A percentile compares a stretch with the other conserved stretches of the same genome.
These are phyloP conservation scores for Gastracanthus pulcherrimus DNA, from an alignment of 2,888 invertebrate species.

Conservation along the genomic window DNA sequence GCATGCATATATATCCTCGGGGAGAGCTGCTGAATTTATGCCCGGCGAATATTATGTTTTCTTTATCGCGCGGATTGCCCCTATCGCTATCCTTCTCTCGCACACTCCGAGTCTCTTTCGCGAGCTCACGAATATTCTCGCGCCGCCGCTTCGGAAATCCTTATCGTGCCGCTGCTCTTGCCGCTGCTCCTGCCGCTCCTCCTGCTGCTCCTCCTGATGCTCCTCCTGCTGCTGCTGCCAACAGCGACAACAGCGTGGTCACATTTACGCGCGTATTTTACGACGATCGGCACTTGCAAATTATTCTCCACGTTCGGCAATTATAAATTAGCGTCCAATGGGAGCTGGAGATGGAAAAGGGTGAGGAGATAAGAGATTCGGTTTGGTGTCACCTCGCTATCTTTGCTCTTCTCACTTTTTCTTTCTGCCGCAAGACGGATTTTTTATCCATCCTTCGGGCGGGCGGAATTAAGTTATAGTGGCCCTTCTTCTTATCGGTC, in stretches of 20 bases:
- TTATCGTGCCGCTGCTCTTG: neutral
- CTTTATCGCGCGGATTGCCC: constrained; percentile 34
- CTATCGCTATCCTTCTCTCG: neutral
- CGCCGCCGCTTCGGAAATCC: neutral
- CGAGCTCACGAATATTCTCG: no score
- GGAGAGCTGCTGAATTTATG: constrained; percentile 21
- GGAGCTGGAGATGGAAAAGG: no score
- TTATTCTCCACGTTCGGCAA: neutral
- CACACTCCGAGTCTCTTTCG: neutral
- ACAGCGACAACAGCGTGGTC: no score
- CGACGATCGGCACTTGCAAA: neutral
- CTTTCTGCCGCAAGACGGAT: neutral
- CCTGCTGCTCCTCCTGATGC: no score
- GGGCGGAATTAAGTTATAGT: constrained; percentile 18
- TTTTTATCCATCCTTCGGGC: neutral
- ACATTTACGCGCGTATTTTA: no score
- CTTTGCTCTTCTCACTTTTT: neutral
- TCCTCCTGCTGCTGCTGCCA: no score
- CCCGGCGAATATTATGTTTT: constrained; percentile 29
- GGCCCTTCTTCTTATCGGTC: constrained; percentile 20
- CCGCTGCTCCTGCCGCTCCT: no score
- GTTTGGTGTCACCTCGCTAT: neutral
- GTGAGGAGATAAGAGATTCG: neutral
- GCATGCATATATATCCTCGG: neutral
- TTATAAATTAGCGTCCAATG: neutral